Percentiles rank a stretch among this genome's conserved stretches.
Conservation (phyloP, 2,797 vertebrate genomes). For the Cichlasoma orientale region DNA sequence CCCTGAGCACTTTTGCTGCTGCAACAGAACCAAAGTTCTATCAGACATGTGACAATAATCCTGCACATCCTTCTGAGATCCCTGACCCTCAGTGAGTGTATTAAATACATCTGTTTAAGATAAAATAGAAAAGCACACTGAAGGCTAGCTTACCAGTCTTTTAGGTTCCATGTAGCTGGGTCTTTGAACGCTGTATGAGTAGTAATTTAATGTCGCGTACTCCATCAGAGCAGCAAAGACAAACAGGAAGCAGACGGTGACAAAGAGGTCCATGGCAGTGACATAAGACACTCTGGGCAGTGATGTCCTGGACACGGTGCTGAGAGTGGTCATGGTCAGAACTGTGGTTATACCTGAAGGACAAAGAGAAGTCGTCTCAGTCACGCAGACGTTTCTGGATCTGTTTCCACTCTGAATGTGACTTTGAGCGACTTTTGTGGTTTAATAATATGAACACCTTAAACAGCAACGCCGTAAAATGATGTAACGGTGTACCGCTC, state of each 20-base stretch:
- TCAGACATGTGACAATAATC: slow-evolving; percentile 10
- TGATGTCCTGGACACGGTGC: slow-evolving; percentile 92
- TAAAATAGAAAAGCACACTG: background rate
- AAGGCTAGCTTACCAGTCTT: slow-evolving; percentile 71
- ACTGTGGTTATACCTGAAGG: slow-evolving; percentile 93
- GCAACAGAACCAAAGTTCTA: slow-evolving; percentile 18
- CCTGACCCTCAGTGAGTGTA: background rate
- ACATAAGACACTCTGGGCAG: slow-evolving; percentile 94
- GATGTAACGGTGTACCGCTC: background rate
- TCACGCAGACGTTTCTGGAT: background rate
- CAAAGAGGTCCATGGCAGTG: slow-evolving; percentile 97
- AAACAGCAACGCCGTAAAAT: no score
- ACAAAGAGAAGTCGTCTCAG: background rate
- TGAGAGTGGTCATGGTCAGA: slow-evolving; percentile 96
- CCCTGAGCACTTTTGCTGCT: slow-evolving; percentile 28
- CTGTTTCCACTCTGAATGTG: background rate
- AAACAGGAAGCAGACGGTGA: slow-evolving; percentile 97
- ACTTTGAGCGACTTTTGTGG: background rate
- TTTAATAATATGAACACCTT: background rate
- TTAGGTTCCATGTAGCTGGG: slow-evolving; percentile 85
- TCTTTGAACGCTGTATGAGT: slow-evolving; percentile 84
- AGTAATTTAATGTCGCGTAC: slow-evolving; percentile 95
- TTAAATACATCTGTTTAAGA: background rate
- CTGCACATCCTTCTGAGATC: background rate
- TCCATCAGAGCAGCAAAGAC: slow-evolving; percentile 99